phyloP scores from a whole-genome alignment of 2,888 invertebrate genomes.

The Apamea anceps region DNA sequence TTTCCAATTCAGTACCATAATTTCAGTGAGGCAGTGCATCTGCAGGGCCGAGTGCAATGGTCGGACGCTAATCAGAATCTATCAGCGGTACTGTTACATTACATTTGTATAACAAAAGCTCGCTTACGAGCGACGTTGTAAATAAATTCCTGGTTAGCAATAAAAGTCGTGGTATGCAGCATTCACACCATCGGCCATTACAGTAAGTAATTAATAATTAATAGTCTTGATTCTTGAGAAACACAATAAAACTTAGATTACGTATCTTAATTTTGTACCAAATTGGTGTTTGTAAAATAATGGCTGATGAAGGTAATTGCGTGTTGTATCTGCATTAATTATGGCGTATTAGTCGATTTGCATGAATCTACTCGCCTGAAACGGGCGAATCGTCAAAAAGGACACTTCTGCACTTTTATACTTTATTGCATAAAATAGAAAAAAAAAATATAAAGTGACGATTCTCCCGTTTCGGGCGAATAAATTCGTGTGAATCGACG shows the following conservation, averaged over 20 bases:
- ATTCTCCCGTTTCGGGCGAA: too few relatives aligned
- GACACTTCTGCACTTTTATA: neutral
- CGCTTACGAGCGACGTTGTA: slow-evolving; percentile 67
- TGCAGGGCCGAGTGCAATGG: slow-evolving; percentile 53
- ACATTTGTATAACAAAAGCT: slow-evolving; percentile 78
- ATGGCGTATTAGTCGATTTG: neutral
- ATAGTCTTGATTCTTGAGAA: slow-evolving; percentile 48
- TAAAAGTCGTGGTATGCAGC: slow-evolving; percentile 70
- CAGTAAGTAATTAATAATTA: slow-evolving; percentile 44
- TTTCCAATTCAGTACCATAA: neutral
- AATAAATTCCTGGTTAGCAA: slow-evolving; percentile 72
- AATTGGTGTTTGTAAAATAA: slow-evolving; percentile 1
- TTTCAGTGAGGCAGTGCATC: slow-evolving; percentile 5
- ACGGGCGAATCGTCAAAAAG: neutral
- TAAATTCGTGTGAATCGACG: too few relatives aligned
- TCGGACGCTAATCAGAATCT: slow-evolving; percentile 72
- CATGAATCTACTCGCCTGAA: neutral
- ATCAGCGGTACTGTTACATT: slow-evolving; percentile 73
- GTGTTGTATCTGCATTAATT: neutral
- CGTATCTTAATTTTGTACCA: slow-evolving; percentile 2
- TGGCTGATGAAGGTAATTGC: neutral
- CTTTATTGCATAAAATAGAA: neutral
- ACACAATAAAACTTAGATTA: slow-evolving; percentile 35
- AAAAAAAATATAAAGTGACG: neutral
- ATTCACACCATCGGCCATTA: slow-evolving; percentile 64